Evolutionary conservation across 2,113 vertebrate genomes (phyloP).

Genomic region (Formicarius rufipectus): DNA sequence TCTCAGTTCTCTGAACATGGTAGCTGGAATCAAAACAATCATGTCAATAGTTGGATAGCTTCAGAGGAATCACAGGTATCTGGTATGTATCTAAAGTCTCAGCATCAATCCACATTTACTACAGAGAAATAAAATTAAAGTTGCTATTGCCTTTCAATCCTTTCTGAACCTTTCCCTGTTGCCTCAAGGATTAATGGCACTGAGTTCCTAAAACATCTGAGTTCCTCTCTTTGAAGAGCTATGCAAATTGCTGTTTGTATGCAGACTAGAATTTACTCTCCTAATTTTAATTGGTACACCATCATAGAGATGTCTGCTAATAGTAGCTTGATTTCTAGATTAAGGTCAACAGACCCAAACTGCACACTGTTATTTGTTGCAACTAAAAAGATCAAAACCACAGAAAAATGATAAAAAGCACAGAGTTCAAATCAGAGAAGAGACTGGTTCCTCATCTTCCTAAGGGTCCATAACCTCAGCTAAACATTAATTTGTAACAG

Average conservation of each 20-base stretch:
- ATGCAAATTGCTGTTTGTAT: conserved; percentile 65
- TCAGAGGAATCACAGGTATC: neutral
- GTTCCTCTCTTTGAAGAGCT: conserved; percentile 56
- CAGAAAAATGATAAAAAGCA: conserved; percentile 61
- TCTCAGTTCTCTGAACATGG: neutral
- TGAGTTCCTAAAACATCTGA: conserved; percentile 38
- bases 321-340: conserved; percentile 70
- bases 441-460: conserved; percentile 44
- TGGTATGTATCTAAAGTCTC: neutral
- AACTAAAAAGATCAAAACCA: conserved; percentile 65
- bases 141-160: neutral
- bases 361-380: conserved; percentile 58
- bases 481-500: conserved; percentile 51
- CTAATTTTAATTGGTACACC: conserved; percentile 74
- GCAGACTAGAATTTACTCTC: conserved; percentile 70
- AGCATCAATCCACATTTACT: neutral
- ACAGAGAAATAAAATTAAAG: conserved; percentile 16
- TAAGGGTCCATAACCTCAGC: conserved; percentile 37
- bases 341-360: conserved; percentile 70
- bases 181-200: conserved; percentile 50
- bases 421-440: conserved; percentile 45
- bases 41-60: neutral
- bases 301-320: conserved; percentile 45
- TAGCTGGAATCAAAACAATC: neutral
- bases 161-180: neutral